These are phyloP conservation scores for Chrysocyon brachyurus DNA, from an alignment of 2,797 vertebrate genomes.

Conservation along the genomic window DNA sequence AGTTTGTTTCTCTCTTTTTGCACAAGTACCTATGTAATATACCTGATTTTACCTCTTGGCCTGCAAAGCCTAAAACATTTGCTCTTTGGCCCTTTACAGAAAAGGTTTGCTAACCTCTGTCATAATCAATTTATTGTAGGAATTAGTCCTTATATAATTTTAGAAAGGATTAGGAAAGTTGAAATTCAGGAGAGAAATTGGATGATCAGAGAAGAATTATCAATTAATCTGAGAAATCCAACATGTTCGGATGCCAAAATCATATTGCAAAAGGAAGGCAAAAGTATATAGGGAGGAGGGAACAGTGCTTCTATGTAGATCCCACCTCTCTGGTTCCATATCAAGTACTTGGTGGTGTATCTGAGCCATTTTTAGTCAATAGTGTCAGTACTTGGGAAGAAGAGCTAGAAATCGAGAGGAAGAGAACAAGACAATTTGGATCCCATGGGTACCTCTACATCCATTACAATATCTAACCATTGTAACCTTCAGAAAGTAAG, in stretches of 20 bases:
- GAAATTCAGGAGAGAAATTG: neutral
- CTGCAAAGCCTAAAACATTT: neutral
- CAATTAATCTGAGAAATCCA: neutral
- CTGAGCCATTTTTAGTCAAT: neutral
- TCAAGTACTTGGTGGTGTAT: no score
- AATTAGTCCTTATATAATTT: neutral
- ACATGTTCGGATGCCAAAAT: neutral
- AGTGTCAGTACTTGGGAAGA: neutral
- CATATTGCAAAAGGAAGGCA: neutral
- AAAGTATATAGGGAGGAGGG: neutral
- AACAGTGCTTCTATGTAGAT: neutral
- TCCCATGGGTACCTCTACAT: neutral
- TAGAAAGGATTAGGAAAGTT: neutral
- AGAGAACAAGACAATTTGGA: neutral
- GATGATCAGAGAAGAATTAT: neutral
- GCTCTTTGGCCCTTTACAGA: neutral
- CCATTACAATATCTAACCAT: neutral
- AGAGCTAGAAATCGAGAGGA: neutral
- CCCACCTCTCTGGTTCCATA: neutral
- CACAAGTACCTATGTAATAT: neutral
- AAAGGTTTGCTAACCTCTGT: neutral
- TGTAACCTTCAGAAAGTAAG: neutral
- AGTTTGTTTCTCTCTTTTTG: constrained; percentile 26
- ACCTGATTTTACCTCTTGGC: neutral
- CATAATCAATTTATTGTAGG: neutral